Percentiles rank a stretch among this genome's conserved stretches.
Evolutionary conservation across 2,797 vertebrate genomes (phyloP).

Genomic region (Microctenopoma steveboyesi): DNA sequence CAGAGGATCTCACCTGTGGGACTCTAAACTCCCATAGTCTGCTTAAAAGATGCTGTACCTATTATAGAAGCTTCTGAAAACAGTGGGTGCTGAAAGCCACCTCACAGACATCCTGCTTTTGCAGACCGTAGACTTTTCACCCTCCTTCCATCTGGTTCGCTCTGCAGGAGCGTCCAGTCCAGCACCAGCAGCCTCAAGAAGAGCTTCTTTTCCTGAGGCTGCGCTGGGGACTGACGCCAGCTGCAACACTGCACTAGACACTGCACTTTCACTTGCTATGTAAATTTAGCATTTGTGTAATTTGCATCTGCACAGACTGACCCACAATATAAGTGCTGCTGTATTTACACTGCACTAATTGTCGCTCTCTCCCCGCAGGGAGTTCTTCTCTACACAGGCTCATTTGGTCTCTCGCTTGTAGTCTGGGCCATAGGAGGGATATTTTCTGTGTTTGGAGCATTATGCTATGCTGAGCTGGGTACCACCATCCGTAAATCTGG

Average conservation of each 20-base stretch:
- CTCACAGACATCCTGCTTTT: no score
- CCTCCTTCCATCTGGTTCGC: no score
- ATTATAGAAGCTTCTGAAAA: no score
- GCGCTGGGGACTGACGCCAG: no score
- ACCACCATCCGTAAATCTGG: constrained; percentile 87
- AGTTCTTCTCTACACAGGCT: constrained; percentile 82
- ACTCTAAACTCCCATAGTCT: background rate
- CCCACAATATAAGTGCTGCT: no score
- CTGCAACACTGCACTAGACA: no score
- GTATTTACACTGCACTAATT: background rate
- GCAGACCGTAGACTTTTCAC: no score
- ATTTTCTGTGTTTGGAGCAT: constrained; percentile 85
- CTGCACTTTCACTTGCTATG: no score
- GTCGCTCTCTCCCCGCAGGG: constrained; percentile 66
- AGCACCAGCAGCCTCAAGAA: no score
- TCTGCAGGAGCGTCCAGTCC: no score
- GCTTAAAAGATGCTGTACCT: background rate
- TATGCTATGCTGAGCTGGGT: constrained; percentile 87
- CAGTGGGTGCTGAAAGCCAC: no score
- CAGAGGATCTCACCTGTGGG: background rate
- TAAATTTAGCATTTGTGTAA: background rate
- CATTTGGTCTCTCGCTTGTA: constrained; percentile 83
- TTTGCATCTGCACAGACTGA: background rate
- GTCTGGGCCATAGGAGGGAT: constrained; percentile 85
- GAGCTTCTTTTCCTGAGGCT: no score